A percentile compares a stretch with the other conserved stretches of the same genome.
These are phyloP conservation scores for Myotis pilosus DNA, from an alignment of 2,797 vertebrate genomes.

Conservation along the genomic window DNA sequence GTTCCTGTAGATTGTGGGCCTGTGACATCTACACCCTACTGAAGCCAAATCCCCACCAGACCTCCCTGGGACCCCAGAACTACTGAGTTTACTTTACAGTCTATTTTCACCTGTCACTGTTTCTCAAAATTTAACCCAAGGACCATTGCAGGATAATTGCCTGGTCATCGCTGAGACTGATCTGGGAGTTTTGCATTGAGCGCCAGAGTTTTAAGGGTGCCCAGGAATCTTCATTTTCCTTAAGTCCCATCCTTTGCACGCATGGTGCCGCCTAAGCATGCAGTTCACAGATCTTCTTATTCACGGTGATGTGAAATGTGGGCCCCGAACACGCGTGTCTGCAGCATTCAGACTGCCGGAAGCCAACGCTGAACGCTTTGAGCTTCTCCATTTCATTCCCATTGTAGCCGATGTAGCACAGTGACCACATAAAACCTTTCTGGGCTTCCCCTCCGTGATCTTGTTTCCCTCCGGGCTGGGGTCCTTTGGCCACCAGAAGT, in stretches of 20 bases:
- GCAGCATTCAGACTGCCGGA: rapidly evolving
- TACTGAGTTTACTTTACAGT: rapidly evolving
- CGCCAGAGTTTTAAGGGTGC: neutral
- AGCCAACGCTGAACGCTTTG: rapidly evolving
- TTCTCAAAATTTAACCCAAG: rapidly evolving
- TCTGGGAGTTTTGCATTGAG: rapidly evolving
- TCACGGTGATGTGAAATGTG: rapidly evolving
- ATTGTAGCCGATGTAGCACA: rapidly evolving
- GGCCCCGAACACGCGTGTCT: rapidly evolving
- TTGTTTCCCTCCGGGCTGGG: too few relatives aligned
- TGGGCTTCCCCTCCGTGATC: neutral
- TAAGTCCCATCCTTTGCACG: neutral
- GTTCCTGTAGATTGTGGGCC: rapidly evolving
- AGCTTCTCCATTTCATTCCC: rapidly evolving
- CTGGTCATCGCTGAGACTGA: neutral
- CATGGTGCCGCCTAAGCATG: rapidly evolving
- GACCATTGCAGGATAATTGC: rapidly evolving
- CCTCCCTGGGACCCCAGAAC: neutral
- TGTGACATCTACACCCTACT: rapidly evolving
- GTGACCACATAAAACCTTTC: rapidly evolving
- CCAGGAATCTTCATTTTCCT: neutral
- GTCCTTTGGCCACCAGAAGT: neutral
- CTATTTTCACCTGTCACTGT: rapidly evolving
- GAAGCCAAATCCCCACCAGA: neutral
- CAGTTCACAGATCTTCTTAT: rapidly evolving